Evolutionary conservation across 2,113 vertebrate genomes (phyloP), one percentile per base, ranked within the genome.

Genomic region (Otus sunia): DNA sequence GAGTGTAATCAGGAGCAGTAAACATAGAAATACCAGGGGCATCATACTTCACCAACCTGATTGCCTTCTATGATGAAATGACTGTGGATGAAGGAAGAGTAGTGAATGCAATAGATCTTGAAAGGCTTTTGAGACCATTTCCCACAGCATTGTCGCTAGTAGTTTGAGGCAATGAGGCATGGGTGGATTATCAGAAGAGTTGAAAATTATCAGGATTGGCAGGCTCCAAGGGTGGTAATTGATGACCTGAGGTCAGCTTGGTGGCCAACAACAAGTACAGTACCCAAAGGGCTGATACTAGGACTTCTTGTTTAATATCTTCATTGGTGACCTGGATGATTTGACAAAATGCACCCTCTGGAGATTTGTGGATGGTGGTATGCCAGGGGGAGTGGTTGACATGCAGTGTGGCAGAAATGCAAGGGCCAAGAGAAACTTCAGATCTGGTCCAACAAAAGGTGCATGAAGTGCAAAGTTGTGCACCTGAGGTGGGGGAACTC

Each of bases 361-460:
- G 66, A 90, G 74, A 55, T 55, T 17, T 20, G 8, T 75, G 58
- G n/a, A 32, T 26, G 15, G 34, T 4, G 2, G 16, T 41, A 47
- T 1, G 1, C 10, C 15, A 16, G 11, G 5, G 19, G 16, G 23
- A 72, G 7, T 22, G 4, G 3, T 45, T 63, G 66, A 52, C 52
- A 55, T 0, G 1, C 21, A 1, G 1, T 26, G 13, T 1, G 4
- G 37, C 15, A 9, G 16, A 79, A 45, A 43, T 82, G 17, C 49
- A 79, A 72, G 16, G 20, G 14, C 50, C 10, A 17, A 73, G 41
- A 50, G 27, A 67, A 92, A n/a, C 21, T 64, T 56, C 27, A 62
- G 37, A 17, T 74, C 27, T 74, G 21, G 34, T 41, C 21, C 15
- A 58, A 55, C 11, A 43, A 45, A 50, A 85, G 41, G n/a, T 95